Evolutionary conservation across 1,140 invertebrate genomes (phyloP).

Genomic region (Drosophila obscura): DNA sequence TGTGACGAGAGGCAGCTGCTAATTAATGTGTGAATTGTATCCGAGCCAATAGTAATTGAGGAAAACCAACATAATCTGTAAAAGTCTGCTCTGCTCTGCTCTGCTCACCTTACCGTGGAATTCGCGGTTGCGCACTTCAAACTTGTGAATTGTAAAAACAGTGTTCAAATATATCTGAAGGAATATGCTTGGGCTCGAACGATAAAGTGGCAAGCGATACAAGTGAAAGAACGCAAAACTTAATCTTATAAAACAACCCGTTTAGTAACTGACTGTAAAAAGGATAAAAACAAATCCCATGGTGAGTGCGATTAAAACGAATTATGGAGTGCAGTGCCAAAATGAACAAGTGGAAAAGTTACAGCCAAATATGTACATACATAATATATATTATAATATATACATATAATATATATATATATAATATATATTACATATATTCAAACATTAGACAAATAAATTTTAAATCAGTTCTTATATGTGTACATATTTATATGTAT

Average conservation of each 20-base stretch:
- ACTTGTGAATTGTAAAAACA: constrained; percentile 49
- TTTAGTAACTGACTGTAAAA: constrained; percentile 38
- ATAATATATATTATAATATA: no score
- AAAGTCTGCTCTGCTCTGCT: constrained; percentile 49
- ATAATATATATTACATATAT: no score
- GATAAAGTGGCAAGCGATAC: constrained; percentile 28
- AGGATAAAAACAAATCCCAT: constrained; percentile 13
- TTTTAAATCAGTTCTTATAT: no score
- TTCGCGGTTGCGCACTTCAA: constrained; percentile 60
- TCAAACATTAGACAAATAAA: no score
- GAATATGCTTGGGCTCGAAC: constrained; percentile 16
- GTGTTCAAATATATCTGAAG: constrained; percentile 30
- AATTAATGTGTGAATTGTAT: constrained; percentile 65
- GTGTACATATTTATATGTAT: no score
- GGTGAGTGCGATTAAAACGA: no score
- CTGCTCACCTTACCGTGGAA: constrained; percentile 61
- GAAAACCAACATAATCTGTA: constrained; percentile 57
- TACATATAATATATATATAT: no score
- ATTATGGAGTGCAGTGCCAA: no score
- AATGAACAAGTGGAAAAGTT: no score
- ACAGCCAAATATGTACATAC: no score
- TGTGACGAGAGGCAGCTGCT: constrained; percentile 43
- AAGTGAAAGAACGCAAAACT: constrained; percentile 64
- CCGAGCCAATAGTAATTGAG: constrained; percentile 41
- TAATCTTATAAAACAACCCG: constrained; percentile 14